These are phyloP conservation scores for Gymnobelideus leadbeateri DNA, from an alignment of 2,113 vertebrate species.

Conservation along the genomic window DNA sequence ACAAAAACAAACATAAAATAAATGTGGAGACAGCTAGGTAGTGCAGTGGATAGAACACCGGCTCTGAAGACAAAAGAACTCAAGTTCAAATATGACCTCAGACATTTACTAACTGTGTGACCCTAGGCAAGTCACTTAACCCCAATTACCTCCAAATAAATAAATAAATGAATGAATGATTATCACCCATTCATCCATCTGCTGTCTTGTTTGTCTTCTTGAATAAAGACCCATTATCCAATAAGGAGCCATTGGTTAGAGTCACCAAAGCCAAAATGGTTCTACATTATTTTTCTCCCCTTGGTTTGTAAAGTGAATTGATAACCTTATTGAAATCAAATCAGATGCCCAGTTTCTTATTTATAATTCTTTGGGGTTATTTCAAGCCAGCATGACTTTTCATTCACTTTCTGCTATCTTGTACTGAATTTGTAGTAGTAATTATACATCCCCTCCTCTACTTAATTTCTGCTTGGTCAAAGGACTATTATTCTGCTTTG, in stretches of 20 bases:
- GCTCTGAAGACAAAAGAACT: too few species aligned
- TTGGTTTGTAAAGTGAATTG: not conserved
- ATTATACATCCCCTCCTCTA: not conserved
- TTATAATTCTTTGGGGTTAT: not conserved
- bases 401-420: not conserved
- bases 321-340: conserved; percentile 25
- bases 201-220: not conserved
- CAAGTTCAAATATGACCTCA: too few species aligned
- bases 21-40: too few species aligned
- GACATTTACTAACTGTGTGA: too few species aligned
- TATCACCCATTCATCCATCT: not conserved
- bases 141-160: too few species aligned
- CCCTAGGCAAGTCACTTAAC: too few species aligned
- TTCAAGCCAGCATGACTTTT: not conserved
- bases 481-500: not conserved
- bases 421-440: not conserved
- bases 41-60: too few species aligned
- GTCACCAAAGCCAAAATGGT: not conserved
- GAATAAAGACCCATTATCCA: not conserved
- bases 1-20: not conserved
- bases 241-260: not conserved
- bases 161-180: too few species aligned
- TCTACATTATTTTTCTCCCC: not conserved
- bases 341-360: not conserved
- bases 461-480: not conserved